Evolutionary conservation across 2,888 invertebrate genomes (phyloP), one percentile per base, ranked within the genome.

Genomic region (Cosmia pyralina): DNA sequence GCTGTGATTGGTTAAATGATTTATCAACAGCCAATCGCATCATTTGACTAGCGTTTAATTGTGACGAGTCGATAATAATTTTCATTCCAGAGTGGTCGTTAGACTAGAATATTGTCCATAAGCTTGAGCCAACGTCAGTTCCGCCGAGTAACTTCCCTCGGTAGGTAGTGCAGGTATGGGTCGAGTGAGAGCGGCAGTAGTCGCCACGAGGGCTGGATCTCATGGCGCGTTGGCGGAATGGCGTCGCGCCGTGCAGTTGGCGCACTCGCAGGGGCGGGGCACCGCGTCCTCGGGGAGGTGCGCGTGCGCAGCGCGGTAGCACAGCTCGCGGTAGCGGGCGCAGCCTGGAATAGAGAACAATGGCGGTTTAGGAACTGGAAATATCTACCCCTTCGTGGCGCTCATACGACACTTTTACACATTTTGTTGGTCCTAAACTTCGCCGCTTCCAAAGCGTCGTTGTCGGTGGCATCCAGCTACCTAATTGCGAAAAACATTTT

Each of bases 301-400:
- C 65, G 94, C 94, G 81, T 95, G 94, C 79, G 96, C 93, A 0
- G 96, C 96, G 69, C 96, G 93, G 90, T 95, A 95, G 86, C 96
- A 96, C 67, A 96, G 90, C 90, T 96, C 96, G 66, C 96, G 93
- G 91, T 96, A 96, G 57, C 96, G 94, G 22, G 96, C 96, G 83
- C 96, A 96, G 28, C 96, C 96, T 96, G 91, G 19, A 71, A 62
- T 13, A 34, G 8, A 46, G 1, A 15, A 48, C 34, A 44, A 28
- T 34, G 17, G 34, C 55, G 34, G 28, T 28, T 28, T 3, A 55
- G 15, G 22, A 28, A 55, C 22, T 55, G 13, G 3, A 55, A 28
- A 55, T 22, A 53, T 53, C 13, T 22, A 22, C 22, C 3, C n/a
- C 22, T 53, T 22, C 53, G 13, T 2, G 22, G 22, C 6, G 13